A percentile compares a stretch with the other conserved stretches of the same genome.
Evolutionary conservation across 2,113 vertebrate species (phyloP).

Genomic region (Tachycineta bicolor): DNA sequence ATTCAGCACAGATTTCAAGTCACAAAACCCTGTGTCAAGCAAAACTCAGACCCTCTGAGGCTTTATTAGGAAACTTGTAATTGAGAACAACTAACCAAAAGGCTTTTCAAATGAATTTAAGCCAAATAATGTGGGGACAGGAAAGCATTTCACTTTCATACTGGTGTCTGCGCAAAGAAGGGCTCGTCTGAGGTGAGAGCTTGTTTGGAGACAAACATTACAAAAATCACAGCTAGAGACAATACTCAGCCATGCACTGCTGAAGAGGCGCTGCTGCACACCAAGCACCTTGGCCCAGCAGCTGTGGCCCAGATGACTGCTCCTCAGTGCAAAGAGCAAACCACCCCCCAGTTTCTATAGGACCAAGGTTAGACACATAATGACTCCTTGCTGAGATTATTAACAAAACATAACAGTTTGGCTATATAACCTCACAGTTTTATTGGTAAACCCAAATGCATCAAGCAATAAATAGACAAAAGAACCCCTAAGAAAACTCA

Average conservation of each 20-base stretch:
- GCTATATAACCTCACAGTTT: neutral
- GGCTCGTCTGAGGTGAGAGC: neutral
- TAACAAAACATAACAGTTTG: neutral
- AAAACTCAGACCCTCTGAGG: neutral
- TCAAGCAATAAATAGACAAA: neutral
- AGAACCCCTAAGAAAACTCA: neutral
- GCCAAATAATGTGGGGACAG: neutral
- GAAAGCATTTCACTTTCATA: neutral
- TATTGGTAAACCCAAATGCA: neutral
- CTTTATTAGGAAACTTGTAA: neutral
- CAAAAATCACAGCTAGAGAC: neutral
- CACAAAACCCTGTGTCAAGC: neutral
- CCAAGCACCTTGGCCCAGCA: neutral
- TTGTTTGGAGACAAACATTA: neutral
- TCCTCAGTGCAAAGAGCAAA: neutral
- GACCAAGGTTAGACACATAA: neutral
- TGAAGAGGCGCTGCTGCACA: neutral
- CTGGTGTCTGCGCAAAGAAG: neutral
- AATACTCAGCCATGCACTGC: neutral
- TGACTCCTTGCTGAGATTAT: neutral
- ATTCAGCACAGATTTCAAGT: neutral
- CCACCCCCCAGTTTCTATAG: accelerated
- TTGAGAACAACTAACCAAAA: neutral
- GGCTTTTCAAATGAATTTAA: neutral
- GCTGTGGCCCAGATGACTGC: neutral